A percentile compares a stretch with the other conserved stretches of the same genome.
Conservation (phyloP, 1,140 invertebrate species). For the Lethocerus indicus region DNA sequence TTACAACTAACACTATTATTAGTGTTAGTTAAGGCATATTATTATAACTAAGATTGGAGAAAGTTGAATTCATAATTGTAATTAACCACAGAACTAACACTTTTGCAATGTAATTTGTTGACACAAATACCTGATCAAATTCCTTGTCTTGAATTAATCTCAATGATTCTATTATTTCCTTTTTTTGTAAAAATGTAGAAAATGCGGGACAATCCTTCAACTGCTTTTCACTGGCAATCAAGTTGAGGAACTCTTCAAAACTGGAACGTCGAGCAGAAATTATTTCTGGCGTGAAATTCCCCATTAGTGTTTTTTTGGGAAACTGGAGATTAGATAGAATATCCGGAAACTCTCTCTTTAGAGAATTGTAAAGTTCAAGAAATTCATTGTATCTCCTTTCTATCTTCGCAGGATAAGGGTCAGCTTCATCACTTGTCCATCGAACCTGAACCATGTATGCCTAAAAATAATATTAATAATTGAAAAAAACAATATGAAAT, state of each 20-base stretch:
- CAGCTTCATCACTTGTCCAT: slow-evolving; percentile 29
- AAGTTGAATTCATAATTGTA: neutral
- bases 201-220: slow-evolving; percentile 41
- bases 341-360: slow-evolving; percentile 39
- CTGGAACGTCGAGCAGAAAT: slow-evolving; percentile 46
- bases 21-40: too few relatives aligned
- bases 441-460: slow-evolving; percentile 37
- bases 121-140: slow-evolving; percentile 28
- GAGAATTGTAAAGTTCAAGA: slow-evolving; percentile 39
- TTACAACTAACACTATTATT: too few relatives aligned
- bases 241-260: slow-evolving; percentile 49
- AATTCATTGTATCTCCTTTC: slow-evolving; percentile 63
- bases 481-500: neutral
- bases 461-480: slow-evolving; percentile 14
- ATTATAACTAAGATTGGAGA: neutral
- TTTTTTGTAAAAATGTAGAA: slow-evolving; percentile 46
- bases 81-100: neutral
- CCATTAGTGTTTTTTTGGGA: slow-evolving; percentile 52
- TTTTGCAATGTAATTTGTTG: neutral
- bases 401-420: slow-evolving; percentile 40
- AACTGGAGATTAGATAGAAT: slow-evolving; percentile 40
- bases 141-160: slow-evolving; percentile 37
- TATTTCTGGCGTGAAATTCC: slow-evolving; percentile 55
- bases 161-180: slow-evolving; percentile 41
- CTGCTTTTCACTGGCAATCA: slow-evolving; percentile 35